Evolutionary conservation across 2,888 invertebrate species (phyloP), one percentile per base, ranked within the genome.

Genomic region (Heliconius ethilla): DNA sequence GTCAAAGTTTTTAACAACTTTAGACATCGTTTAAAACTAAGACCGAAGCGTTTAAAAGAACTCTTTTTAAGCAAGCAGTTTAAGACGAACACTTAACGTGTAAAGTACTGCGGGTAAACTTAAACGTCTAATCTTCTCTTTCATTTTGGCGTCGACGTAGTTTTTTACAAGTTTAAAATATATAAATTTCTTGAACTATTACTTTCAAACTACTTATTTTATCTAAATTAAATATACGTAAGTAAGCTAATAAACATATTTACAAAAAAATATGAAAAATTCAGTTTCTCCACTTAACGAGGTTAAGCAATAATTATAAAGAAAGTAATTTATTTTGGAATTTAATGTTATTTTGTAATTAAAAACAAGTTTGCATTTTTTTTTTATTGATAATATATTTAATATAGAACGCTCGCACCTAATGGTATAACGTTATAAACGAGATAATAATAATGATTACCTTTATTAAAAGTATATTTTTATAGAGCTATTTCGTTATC

Each of bases 401-500:
- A 65, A 63, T 70, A 63, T 59, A 66, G n/a, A 11, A 65, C 33
- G 37, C 51, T 55, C 37, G 72, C 65, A 51, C 70, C 70, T 63
- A 65, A 76, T 63, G 66, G 65, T 40, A 62, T 66, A 73, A 75
- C 67, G 72, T 77, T 75, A 66, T 77, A 77, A 77, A 77, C 67
- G 51, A 75, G 77, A 79, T 79, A 75, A 74, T 79, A 77, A 77
- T 75, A 79, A 74, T 65, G 74, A 63, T 29, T 55, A 62, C 74
- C 65, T 77, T 75, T 77, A 79, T 78, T 75, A 78, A 78, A 79
- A 79, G 67, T 75, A 79, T 75, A 78, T 72, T 79, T 79, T 79
- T 80, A 80, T 80, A 63, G 78, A 74, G 73, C 73, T 65, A 78
- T 80, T 78, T 75, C 69, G 63, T 80, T 80, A 78, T 80, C 78